Percentiles rank a stretch among this genome's conserved stretches.
Conservation (phyloP, 2,113 vertebrate species). For the Tachycineta bicolor region DNA sequence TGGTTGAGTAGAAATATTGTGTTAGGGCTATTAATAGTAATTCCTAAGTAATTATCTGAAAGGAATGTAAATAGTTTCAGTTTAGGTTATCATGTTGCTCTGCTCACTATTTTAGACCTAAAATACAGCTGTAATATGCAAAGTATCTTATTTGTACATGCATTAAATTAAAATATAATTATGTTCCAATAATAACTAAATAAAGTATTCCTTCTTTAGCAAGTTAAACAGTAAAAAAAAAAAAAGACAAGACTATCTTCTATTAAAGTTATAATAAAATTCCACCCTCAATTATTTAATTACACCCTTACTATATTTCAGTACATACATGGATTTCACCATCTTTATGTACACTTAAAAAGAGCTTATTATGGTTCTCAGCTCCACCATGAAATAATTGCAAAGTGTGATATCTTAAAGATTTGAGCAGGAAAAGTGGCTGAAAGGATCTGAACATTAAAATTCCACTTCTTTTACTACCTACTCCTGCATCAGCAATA, state of each 20-base stretch:
- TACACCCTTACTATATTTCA: neutral
- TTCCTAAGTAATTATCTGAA: neutral
- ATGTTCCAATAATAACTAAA: neutral
- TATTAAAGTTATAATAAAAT: neutral
- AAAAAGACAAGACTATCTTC: neutral
- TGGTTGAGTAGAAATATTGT: neutral
- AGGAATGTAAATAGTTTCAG: neutral
- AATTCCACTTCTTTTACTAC: neutral
- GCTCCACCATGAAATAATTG: neutral
- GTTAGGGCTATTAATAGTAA: neutral
- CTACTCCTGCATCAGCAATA: neutral
- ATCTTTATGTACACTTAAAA: neutral
- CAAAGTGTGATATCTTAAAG: neutral
- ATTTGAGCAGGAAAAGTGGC: neutral
- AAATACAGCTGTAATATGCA: neutral
- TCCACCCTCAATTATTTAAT: neutral
- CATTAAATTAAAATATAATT: neutral
- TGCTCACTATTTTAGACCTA: neutral
- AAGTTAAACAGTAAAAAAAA: neutral
- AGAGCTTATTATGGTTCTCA: neutral
- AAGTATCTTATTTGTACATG: neutral
- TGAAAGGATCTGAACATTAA: neutral
- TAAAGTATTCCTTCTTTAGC: neutral
- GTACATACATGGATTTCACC: neutral
- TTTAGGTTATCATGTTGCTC: neutral